Base-by-base conservation (phyloP, 30 jellyfish, hydroid and myxozoan genomes). In the Pelagia noctiluca region DNA sequence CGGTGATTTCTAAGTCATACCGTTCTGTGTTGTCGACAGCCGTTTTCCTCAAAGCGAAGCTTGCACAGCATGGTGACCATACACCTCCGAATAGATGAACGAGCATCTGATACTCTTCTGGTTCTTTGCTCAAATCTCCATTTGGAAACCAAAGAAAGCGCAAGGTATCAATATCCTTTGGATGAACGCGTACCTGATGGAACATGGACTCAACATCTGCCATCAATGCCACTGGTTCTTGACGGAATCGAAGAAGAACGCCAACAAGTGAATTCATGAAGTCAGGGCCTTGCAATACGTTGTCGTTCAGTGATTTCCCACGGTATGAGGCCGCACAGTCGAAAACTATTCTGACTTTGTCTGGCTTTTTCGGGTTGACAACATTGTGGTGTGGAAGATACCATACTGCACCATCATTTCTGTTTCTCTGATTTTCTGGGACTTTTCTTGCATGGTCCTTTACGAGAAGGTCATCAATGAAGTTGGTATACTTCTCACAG, bases 21-120 rank as follows among this genome's bases (percentile, higher is more conserved):
- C 57, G 57, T 7, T 42, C 57, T 16, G 57, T 42, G 57, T 42
- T 42, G 57, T 42, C 57, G 16, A 42, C 57, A 42, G 89, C 89
- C 22, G 84, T 60, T 35, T n/a, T 61, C 53, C 72, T 60, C 71
- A 78, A 61, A 36, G 84, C 89, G 36, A 21, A 63, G 37, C 64
- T 63, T n/a, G n/a, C n/a, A n/a, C n/a, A n/a, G n/a, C n/a, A n/a
- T n/a, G n/a, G n/a, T n/a, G n/a, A n/a, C n/a, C n/a, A n/a, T n/a
- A n/a, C n/a, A n/a, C n/a, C n/a, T 28, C 89, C 89, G 29, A 78
- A 78, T 22, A 54, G 5, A 53, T 78, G 89, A 30, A 78, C 85
- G 31, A 31, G 67, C 89, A 78, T 78, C 69, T 63, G 78, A 25
- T 63, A 78, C 28, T 5, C 70, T 50, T 24, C 35, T 12, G 35